These are phyloP conservation scores for Megalonaias nervosa DNA, from an alignment of 1,140 invertebrate genomes.

Conservation along the genomic window DNA sequence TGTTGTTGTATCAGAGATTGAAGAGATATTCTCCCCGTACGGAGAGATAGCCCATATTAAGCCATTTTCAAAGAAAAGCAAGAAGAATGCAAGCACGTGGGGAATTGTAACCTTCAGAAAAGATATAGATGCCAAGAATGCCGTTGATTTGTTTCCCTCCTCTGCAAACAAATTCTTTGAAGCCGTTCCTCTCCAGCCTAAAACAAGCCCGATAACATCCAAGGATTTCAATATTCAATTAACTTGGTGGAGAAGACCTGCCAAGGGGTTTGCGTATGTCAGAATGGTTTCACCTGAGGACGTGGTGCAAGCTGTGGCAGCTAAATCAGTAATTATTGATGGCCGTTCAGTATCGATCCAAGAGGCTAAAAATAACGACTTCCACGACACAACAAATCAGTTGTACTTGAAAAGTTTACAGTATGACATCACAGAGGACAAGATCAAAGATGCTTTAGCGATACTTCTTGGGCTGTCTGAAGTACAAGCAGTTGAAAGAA, in stretches of 20 bases:
- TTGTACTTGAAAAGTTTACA: too few species aligned
- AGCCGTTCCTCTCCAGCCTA: background rate
- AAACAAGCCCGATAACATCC: background rate
- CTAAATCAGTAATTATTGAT: too few species aligned
- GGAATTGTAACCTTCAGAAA: conserved; percentile 51
- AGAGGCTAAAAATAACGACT: too few species aligned
- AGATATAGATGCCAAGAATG: conserved; percentile 37
- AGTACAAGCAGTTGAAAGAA: too few species aligned
- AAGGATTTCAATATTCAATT: conserved; percentile 44
- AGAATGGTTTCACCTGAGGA: conserved; percentile 16
- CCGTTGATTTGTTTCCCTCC: conserved; percentile 26
- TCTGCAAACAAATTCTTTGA: conserved; percentile 7
- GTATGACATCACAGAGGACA: too few species aligned
- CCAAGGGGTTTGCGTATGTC: conserved; percentile 45
- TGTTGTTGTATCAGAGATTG: conserved; percentile 10
- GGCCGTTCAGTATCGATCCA: too few species aligned
- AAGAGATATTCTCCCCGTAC: conserved; percentile 5
- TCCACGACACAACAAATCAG: too few species aligned
- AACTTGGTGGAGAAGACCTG: conserved; percentile 49
- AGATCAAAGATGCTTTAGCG: too few species aligned
- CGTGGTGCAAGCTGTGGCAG: background rate
- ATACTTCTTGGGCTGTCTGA: too few species aligned
- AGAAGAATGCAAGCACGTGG: conserved; percentile 27
- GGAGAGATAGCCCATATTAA: conserved; percentile 18
- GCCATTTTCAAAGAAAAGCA: conserved; percentile 15